Base-by-base conservation (phyloP, 2,888 invertebrate species). In the Desoria tigrina region DNA sequence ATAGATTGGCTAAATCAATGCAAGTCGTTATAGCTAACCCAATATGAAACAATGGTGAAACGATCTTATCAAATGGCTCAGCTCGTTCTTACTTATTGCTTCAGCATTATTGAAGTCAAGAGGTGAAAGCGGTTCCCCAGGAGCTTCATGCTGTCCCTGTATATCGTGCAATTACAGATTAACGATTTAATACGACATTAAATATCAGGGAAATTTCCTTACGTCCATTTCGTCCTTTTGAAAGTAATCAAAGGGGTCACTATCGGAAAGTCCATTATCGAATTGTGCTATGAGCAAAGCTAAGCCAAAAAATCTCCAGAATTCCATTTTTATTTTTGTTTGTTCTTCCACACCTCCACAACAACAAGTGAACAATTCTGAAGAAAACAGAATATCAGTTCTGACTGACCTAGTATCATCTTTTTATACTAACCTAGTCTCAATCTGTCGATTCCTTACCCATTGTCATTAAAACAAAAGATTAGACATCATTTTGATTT, bases 91-190 rank as follows among this genome's bases (percentile, higher is more conserved):
- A 39, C 59, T 18, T 4, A 68, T 32, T 42, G 64, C 61, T n/a
- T 68, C 68, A 7, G 77, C 78, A 60, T 77, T 76, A 39, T 74
- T 63, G 66, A 77, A 79, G 61, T 79, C 79, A 7, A 68, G 58
- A 1, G 78, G 78, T 2, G 76, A 75, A 21, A 79, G 62, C 14
- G 78, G 78, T 62, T 77, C 77, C 23, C 77, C 77, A 3, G 45
- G 45, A 18, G 45, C 16, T 45, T 16, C 9, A 45, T 45, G 45
- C 6, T 76, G 76, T 1, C 75, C 63, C 32, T 77, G n/a, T 39
- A 39, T 11, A 39, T 11, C 16, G n/a, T 32, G 21, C 21, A 45
- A 6, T 45, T 16, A 45, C 6, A 45, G 4, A 21, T 45, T 6
- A 11, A 45, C 60, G 45, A 18, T 27, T 24, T n/a, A 2, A 21